These are phyloP conservation scores for Acrobasis consociella DNA, from an alignment of 2,888 invertebrate genomes.

Conservation along the genomic window DNA sequence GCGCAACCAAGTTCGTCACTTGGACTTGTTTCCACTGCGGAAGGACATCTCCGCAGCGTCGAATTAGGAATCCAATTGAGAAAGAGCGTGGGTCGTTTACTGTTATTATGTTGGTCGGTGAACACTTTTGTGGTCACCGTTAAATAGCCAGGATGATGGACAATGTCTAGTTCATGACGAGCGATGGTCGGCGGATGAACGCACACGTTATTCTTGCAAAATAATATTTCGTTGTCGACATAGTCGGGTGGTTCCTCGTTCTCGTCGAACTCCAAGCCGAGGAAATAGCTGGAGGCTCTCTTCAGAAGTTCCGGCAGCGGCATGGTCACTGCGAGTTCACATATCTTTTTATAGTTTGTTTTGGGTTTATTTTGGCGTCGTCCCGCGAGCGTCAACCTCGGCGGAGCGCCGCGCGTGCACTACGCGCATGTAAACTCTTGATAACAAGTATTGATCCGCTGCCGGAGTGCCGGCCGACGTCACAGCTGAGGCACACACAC, in stretches of 20 bases:
- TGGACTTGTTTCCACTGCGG: conserved; percentile 85
- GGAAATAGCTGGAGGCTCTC: conserved; percentile 90
- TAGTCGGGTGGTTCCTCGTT: conserved; percentile 84
- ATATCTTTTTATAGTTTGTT: conserved; percentile 54
- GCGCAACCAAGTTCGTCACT: conserved; percentile 66
- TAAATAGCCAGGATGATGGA: conserved; percentile 96
- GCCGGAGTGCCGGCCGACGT: conserved; percentile 56
- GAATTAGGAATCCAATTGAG: conserved; percentile 98
- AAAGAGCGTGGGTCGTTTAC: conserved; percentile 90
- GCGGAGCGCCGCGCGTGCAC: conserved; percentile 65
- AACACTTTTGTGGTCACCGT: conserved; percentile 93
- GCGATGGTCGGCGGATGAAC: conserved; percentile 96
- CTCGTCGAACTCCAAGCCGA: conserved; percentile 86
- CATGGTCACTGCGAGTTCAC: conserved; percentile 80
- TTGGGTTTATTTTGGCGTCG: conserved; percentile 42
- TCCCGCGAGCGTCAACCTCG: conserved; percentile 66
- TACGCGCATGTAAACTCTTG: conserved; percentile 78
- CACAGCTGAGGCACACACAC: conserved; percentile 46
- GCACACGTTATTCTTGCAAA: conserved; percentile 98
- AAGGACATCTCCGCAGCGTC: conserved; percentile 92
- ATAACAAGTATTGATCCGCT: conserved; percentile 76
- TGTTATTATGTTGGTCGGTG: conserved; percentile 89
- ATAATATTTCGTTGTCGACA: conserved; percentile 92
- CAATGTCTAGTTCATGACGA: conserved; percentile 90
- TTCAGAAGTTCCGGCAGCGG: conserved; percentile 89